Evolutionary conservation across 2,113 vertebrate genomes (phyloP), one percentile per base, ranked within the genome.

Genomic region (Illadopsis cleaveri): DNA sequence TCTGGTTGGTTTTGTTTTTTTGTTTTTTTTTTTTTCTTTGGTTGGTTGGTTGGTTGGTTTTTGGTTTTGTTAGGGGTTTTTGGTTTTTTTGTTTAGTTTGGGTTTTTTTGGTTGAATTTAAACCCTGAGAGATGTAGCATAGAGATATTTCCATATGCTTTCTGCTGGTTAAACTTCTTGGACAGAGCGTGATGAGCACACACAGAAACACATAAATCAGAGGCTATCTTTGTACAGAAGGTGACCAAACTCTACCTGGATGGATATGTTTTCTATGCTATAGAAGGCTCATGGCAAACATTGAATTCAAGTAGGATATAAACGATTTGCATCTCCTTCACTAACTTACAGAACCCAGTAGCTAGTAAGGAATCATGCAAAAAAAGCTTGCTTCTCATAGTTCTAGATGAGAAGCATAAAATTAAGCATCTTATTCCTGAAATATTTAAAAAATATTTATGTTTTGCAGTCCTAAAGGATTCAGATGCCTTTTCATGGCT

Each of bases 81-180:
- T 64, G 45, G 2, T 30, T 79, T 31, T 45, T 66, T 25, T 31
- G 13, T 11, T 54, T 47, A 14, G 7, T 53, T 87, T 15, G 8
- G 5, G 2, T 0, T 2, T 16, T n/a, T 35, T 23, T 15, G 3
- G 25, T 27, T 50, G 3, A 24, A 31, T 60, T 72, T 57, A 61
- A 57, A 37, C 5, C 9, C 27, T 57, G 18, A 44, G 9, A 7
- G 6, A 38, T 47, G 13, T 44, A 17, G 5, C 40, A 38, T 5
- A 48, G 23, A 77, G 65, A 33, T 56, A 38, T 33, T 22, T 91
- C 13, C 8, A 1, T 48, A 16, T 2, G 1, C 6, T 84, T 86
- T 82, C 15, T 66, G 58, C 19, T 77, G 16, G 37, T 4, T 89
- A 33, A 66, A 42, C 7, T 56, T 3, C n/a, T 76, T 68, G 25